Evolutionary conservation across 2,888 invertebrate species (phyloP), one percentile per base, ranked within the genome.

Genomic region (Andrena bicolor): DNA sequence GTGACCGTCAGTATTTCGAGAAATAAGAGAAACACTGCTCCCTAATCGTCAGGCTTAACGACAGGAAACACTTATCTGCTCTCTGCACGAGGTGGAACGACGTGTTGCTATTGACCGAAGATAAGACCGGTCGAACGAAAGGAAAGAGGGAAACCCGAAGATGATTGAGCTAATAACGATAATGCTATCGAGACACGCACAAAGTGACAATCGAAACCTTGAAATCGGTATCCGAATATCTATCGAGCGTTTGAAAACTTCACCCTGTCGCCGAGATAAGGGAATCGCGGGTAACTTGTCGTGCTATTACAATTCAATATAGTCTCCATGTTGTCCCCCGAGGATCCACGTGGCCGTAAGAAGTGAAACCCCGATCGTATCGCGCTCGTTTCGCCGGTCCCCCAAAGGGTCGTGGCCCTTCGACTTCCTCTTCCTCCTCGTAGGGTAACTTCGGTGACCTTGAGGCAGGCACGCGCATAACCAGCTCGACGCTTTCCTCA

Each of bases 281-380:
- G 49, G 16, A 76, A 30, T 2, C 16, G 3, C 30, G 13, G 32
- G 49, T 32, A 26, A 49, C 70, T 56, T 65, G 66, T 73, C 28
- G 35, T 28, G 16, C 76, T 79, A 89, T 90, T 90, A 90, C 90
- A 90, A 87, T 90, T 90, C 76, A 90, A 77, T 86, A 90, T 90
- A 82, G 90, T 88, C 84, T 90, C 90, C 90, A 90, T 90, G 81
- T 76, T 82, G 80, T 65, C 30, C 48, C n/a, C 13, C 16, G 16
- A n/a, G 16, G 35, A 61, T 75, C 77, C 79, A 82, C 71, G 87
- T 75, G 80, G 63, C 13, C 61, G 73, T 48, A 61, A 75, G 32
- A 70, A 51, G 41, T 28, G 56, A 64, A n/a, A 41, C 63, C 32
- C 56, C 61, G 13, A 23, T 60, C 26, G 49, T 64, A 23, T 69